Percentiles rank a stretch among this genome's conserved stretches.
Conservation (phyloP, 2,888 invertebrate genomes). For the Hirtodrosophila trivittata region DNA sequence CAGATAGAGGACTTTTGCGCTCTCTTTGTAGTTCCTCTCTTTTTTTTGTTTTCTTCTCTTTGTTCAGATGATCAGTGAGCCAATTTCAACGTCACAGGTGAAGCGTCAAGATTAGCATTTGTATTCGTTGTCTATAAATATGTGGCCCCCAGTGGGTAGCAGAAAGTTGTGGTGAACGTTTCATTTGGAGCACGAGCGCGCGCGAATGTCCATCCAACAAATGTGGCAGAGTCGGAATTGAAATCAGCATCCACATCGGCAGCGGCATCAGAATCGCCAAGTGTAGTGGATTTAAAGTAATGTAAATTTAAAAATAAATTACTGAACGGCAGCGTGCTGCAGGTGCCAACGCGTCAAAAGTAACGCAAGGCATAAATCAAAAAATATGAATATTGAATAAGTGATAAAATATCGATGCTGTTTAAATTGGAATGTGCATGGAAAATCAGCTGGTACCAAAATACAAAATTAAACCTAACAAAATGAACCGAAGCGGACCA, state of each 20-base stretch:
- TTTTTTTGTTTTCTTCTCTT: conserved; percentile 2
- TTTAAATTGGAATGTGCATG: conserved; percentile 60
- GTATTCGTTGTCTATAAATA: conserved; percentile 63
- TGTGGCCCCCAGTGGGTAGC: conserved; percentile 45
- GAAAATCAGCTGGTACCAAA: conserved; percentile 65
- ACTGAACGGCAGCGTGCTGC: conserved; percentile 21
- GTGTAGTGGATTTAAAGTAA: conserved; percentile 56
- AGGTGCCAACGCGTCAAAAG: conserved; percentile 42
- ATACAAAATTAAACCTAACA: conserved; percentile 21
- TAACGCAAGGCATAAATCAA: conserved; percentile 18
- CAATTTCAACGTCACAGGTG: conserved; percentile 69
- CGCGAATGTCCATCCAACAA: conserved; percentile 21
- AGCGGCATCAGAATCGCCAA: no score
- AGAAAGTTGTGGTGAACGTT: conserved; percentile 61
- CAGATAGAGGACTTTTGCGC: conserved; percentile 1
- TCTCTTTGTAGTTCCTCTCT: background rate
- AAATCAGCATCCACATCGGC: conserved; percentile 33
- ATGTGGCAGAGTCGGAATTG: conserved; percentile 42
- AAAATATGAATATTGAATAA: conserved; percentile 47
- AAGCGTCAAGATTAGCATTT: conserved; percentile 66
- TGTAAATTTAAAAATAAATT: conserved; percentile 64
- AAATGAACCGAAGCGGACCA: conserved; percentile 32
- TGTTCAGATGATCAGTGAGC: conserved; percentile 31
- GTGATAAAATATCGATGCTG: conserved; percentile 56
- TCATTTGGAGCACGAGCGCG: conserved; percentile 21